Evolutionary conservation across 2,113 vertebrate genomes (phyloP).

Genomic region (Patagioenas fasciata): DNA sequence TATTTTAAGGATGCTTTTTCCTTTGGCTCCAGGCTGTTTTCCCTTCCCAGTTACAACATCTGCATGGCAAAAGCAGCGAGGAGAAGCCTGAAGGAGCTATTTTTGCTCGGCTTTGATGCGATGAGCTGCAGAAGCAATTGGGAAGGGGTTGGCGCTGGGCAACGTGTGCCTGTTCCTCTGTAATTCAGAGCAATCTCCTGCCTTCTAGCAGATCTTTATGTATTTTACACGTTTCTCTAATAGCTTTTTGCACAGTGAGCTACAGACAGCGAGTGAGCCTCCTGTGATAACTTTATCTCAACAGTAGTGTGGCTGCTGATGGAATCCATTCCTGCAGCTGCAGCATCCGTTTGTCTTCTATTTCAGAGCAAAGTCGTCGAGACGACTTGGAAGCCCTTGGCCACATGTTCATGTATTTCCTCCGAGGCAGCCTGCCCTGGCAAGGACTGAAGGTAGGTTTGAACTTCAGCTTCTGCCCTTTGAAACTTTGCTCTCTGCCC

Average conservation of each 20-base stretch:
- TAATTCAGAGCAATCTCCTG: neutral
- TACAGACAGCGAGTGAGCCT: neutral
- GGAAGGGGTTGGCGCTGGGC: neutral
- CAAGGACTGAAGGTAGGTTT: slow-evolving; percentile 93
- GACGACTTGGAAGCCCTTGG: slow-evolving; percentile 98
- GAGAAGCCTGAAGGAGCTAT: neutral
- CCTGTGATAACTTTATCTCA: neutral
- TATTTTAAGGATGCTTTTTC: neutral
- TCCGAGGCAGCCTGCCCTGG: slow-evolving; percentile 98
- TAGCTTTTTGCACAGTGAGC: neutral
- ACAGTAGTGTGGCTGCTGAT: neutral
- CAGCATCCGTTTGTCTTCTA: slow-evolving; percentile 53
- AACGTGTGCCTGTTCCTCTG: neutral
- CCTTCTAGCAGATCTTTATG: neutral
- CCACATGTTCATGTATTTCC: slow-evolving; percentile 99
- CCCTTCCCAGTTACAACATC: neutral
- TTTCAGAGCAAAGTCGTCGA: slow-evolving; percentile 94
- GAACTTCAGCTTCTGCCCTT: neutral
- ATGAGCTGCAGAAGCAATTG: neutral
- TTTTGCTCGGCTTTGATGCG: neutral
- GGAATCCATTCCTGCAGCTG: slow-evolving; percentile 22
- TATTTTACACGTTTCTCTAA: neutral
- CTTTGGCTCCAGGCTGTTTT: neutral
- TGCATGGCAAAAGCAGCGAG: slow-evolving; percentile 22
- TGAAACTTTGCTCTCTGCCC: neutral